Evolutionary conservation across 2,888 invertebrate genomes (phyloP).

Genomic region (Anoplius nigerrimus): DNA sequence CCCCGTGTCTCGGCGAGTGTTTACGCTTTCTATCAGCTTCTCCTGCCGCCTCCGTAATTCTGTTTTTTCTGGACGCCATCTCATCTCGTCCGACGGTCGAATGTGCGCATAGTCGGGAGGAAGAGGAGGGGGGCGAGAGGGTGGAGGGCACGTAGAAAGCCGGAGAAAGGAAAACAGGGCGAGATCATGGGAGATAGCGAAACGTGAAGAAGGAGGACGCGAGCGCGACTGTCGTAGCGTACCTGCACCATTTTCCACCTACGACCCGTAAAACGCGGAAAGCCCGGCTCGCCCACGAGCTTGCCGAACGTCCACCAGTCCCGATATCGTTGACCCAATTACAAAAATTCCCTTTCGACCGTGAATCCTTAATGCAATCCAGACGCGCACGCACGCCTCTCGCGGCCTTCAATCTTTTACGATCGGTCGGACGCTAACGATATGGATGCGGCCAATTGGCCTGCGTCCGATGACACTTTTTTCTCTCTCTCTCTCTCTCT

Average conservation of each 20-base stretch:
- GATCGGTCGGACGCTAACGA: no score
- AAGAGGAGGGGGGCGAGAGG: no score
- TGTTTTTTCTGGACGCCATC: neutral
- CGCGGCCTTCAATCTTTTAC: no score
- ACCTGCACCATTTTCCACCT: neutral
- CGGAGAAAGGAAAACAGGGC: no score
- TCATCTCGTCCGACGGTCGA: neutral
- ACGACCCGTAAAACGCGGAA: constrained; percentile 3
- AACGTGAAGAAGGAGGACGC: neutral
- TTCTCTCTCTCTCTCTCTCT: no score
- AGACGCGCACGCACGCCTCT: no score
- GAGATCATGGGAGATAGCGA: no score
- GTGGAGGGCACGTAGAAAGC: no score
- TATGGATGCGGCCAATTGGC: no score
- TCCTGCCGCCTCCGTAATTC: neutral
- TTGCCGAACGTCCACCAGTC: neutral
- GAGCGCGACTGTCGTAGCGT: neutral
- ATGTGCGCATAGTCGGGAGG: neutral
- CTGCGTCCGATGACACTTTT: no score
- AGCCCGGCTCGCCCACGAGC: no score
- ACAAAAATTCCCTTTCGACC: neutral
- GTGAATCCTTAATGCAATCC: constrained; percentile 1
- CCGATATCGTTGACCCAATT: constrained; percentile 1
- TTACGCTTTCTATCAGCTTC: constrained; percentile 41
- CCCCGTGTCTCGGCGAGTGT: constrained; percentile 22